Conservation (phyloP, 2,888 invertebrate genomes). For the Chalcis sispes region DNA sequence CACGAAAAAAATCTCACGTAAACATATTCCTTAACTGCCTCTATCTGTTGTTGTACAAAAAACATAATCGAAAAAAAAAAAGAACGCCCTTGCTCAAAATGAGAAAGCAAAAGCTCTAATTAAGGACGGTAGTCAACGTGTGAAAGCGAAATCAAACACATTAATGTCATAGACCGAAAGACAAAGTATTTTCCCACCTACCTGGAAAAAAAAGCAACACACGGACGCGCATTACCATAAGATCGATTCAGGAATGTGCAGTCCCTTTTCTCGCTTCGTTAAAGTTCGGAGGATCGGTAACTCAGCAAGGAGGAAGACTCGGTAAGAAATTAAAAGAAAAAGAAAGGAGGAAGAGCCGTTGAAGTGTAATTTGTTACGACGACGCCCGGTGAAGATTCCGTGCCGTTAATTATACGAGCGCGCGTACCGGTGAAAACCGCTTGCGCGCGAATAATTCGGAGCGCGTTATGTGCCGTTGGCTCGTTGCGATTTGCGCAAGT, state of each 20-base stretch:
- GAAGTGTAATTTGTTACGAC: conserved; percentile 37
- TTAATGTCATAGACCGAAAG: conserved; percentile 19
- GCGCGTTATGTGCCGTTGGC: no score
- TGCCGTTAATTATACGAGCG: neutral
- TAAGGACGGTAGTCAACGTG: conserved; percentile 33
- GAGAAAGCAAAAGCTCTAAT: conserved; percentile 41
- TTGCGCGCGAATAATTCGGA: neutral
- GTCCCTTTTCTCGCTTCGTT: conserved; percentile 34
- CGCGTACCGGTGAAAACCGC: neutral
- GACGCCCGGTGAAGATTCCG: conserved; percentile 2
- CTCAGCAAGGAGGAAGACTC: neutral
- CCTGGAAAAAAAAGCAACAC: conserved; percentile 8
- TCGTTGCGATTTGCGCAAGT: no score
- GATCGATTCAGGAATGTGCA: conserved; percentile 48
- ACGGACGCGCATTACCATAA: conserved; percentile 35
- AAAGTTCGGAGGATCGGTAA: neutral
- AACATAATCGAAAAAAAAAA: conserved; percentile 7
- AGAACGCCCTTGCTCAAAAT: neutral
- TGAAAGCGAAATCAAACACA: conserved; percentile 44
- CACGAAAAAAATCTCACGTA: neutral
- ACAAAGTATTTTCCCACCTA: conserved; percentile 41
- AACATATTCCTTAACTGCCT: no score
- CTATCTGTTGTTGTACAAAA: no score
- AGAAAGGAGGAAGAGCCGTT: conserved; percentile 1
- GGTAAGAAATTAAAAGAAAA: neutral